These are phyloP conservation scores for Yponomeuta evonymella DNA, from an alignment of 2,888 invertebrate species.

Conservation along the genomic window DNA sequence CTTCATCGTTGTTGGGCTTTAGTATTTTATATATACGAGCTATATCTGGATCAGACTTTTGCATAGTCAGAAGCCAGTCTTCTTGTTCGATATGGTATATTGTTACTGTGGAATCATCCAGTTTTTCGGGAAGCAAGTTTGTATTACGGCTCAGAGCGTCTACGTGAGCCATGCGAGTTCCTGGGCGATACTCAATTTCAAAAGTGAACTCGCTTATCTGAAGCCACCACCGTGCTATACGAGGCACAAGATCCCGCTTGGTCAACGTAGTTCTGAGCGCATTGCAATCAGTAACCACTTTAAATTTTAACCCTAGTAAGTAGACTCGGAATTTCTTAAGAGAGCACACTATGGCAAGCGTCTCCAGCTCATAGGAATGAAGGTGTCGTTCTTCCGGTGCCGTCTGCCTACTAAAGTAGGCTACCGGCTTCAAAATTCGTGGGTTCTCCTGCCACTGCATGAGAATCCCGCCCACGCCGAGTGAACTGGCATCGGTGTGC, in stretches of 20 bases:
- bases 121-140: not conserved
- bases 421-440: constrained; percentile 29
- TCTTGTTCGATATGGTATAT: constrained; percentile 20
- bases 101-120: not conserved
- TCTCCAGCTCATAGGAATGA: constrained; percentile 40
- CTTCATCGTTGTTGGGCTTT: constrained; percentile 16
- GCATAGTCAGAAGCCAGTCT: constrained; percentile 19
- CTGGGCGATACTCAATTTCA: constrained; percentile 33
- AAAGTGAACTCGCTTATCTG: constrained; percentile 33
- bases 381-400: constrained; percentile 33
- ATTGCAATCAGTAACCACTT: constrained; percentile 30
- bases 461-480: constrained; percentile 33
- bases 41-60: constrained; percentile 20
- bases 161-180: constrained; percentile 31
- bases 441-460: constrained; percentile 26
- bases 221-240: constrained; percentile 37
- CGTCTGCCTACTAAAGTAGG: constrained; percentile 34
- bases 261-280: constrained; percentile 24
- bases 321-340: constrained; percentile 37
- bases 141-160: constrained; percentile 27
- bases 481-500: constrained; percentile 33
- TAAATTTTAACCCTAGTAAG: constrained; percentile 32
- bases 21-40: constrained; percentile 19
- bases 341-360: constrained; percentile 36
- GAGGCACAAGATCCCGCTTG: constrained; percentile 31